Conservation (phyloP, 2,113 vertebrate genomes). For the Cinclus cinclus region DNA sequence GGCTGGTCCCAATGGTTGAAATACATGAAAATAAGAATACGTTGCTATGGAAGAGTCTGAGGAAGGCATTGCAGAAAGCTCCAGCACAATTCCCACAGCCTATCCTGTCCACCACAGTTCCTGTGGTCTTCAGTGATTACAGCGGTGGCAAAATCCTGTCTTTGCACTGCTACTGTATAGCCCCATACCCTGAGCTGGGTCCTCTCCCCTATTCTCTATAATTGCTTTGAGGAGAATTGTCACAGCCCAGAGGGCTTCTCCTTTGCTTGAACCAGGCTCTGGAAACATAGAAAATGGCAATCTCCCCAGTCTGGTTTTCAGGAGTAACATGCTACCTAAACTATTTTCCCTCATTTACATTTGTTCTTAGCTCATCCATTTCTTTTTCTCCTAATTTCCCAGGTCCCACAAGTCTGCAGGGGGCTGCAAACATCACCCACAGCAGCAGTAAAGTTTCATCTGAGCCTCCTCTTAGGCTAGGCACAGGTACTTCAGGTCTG, state of each 20-base stretch:
- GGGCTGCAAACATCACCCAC: not conserved
- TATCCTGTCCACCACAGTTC: not conserved
- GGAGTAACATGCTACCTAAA: not conserved
- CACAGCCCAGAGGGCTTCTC: not conserved
- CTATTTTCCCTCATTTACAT: not conserved
- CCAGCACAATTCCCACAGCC: not conserved
- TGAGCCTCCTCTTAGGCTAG: not conserved
- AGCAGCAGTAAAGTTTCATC: not conserved
- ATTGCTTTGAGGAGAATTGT: not conserved
- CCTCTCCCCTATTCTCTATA: not conserved
- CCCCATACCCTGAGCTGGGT: not conserved
- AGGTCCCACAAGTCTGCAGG: not conserved
- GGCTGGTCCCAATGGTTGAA: constrained; percentile 2
- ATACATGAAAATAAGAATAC: not conserved
- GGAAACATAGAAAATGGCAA: not conserved
- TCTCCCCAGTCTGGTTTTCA: not conserved
- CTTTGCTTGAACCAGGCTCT: not conserved
- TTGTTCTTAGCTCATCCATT: not conserved
- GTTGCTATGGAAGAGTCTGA: not conserved
- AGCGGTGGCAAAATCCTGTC: not conserved
- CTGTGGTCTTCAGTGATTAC: not conserved
- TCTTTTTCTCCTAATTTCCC: not conserved
- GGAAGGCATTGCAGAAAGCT: not conserved
- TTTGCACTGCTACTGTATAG: not conserved
- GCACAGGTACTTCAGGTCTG: not conserved